These are phyloP conservation scores for Halictus ligatus DNA, from an alignment of 2,888 invertebrate species.

Conservation along the genomic window DNA sequence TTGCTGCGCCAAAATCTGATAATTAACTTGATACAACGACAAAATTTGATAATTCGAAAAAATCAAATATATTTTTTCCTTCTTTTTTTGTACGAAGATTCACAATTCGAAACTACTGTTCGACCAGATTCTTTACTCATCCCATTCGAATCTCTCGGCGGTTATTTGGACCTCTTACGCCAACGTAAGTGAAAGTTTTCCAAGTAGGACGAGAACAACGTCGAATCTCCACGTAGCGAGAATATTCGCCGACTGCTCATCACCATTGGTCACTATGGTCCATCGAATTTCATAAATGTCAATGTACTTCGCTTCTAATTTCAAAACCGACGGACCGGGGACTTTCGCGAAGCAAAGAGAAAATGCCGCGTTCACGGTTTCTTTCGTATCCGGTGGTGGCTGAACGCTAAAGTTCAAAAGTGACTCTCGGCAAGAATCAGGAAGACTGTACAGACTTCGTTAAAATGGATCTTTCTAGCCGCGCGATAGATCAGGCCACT, in stretches of 20 bases:
- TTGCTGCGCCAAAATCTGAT: not conserved
- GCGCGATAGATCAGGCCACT: conserved; percentile 38
- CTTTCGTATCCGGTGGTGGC: not conserved
- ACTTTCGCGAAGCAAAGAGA: conserved; percentile 17
- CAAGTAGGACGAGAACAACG: conserved; percentile 82
- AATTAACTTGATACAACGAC: not conserved
- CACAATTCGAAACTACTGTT: conserved; percentile 29
- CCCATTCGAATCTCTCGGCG: conserved; percentile 58
- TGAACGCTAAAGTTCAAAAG: conserved; percentile 20
- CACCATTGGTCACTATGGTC: conserved; percentile 62
- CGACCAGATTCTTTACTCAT: conserved; percentile 46
- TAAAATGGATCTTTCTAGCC: not conserved
- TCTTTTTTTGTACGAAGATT: not conserved
- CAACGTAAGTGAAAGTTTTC: conserved; percentile 83
- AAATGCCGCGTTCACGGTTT: conserved; percentile 21
- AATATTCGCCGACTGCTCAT: conserved; percentile 81
- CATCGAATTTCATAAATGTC: conserved; percentile 60
- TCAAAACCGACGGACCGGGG: conserved; percentile 43
- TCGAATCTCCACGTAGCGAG: conserved; percentile 73
- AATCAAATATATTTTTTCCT: not conserved
- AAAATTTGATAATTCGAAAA: too few relatives aligned
- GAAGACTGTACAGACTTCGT: conserved; percentile 25
- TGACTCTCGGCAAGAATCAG: conserved; percentile 18
- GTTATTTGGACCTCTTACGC: conserved; percentile 81
- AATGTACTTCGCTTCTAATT: conserved; percentile 38